A percentile compares a stretch with the other conserved stretches of the same genome.
Conservation (phyloP, 2,113 vertebrate species). For the Vireo altiloquus region DNA sequence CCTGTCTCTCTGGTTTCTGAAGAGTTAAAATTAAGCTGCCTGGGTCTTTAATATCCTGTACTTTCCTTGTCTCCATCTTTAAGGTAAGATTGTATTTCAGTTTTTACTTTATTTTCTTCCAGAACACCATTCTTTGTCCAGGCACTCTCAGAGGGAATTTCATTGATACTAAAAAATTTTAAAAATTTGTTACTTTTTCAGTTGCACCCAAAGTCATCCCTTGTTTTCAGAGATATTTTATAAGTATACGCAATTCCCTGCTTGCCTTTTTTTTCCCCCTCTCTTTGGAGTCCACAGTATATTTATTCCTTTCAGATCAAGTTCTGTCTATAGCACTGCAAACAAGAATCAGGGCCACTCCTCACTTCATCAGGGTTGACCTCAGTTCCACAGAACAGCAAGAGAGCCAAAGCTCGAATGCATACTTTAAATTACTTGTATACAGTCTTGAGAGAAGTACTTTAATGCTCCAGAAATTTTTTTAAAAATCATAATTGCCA, state of each 20-base stretch:
- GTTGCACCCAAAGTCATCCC: background rate
- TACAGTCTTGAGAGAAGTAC: background rate
- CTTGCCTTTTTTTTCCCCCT: background rate
- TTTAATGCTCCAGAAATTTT: background rate
- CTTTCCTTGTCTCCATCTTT: background rate
- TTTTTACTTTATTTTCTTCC: background rate
- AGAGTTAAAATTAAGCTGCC: background rate
- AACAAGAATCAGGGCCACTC: slow-evolving; percentile 10
- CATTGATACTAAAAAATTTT: background rate
- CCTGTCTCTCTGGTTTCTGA: background rate
- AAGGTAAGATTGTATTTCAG: background rate
- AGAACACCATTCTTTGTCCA: background rate
- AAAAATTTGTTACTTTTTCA: background rate
- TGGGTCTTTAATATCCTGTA: background rate
- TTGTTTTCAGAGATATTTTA: slow-evolving; percentile 34
- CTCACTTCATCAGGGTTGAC: background rate
- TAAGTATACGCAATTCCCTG: slow-evolving; percentile 3
- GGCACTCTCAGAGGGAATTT: background rate
- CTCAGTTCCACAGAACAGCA: background rate
- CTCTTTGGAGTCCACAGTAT: background rate
- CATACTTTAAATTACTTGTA: background rate
- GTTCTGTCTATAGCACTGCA: background rate
- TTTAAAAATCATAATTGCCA: background rate
- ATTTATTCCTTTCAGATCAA: slow-evolving; percentile 13
- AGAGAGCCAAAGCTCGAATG: background rate